Base-by-base conservation (phyloP, 92 coral and sea anemone species). In the Zoanthus gigantus region DNA sequence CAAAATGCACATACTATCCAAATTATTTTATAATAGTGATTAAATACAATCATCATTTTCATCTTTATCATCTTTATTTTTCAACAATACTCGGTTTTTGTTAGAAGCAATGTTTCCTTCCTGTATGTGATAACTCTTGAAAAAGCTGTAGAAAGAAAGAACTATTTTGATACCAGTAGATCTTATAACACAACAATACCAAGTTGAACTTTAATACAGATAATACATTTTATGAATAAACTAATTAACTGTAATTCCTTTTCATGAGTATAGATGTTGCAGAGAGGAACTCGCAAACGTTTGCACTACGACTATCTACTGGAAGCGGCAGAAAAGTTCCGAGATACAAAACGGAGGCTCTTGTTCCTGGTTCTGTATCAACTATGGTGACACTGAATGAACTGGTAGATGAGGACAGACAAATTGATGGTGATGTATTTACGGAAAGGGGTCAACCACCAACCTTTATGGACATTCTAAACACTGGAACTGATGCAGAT, bases 281-380 rank as follows among this genome's bases (percentile, higher is more conserved):
- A 80, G 74, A 80, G 52, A 74, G 63, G 58, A 80, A 65, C 56
- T 80, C 85, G 13, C 74, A 16, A 4, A 30, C 50, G 15, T 78
- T 18, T 53, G 7, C 50, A 0, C 6, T 53, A 4, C 44, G 58
- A 45, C 18, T 34, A 18, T 63, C 85, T 23, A 7, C 54, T 32
- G 53, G 9, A 9, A 80, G 14, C 30, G 17, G 23, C 60, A 45
- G 88, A 18, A 83, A 87, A 74, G 91, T 80, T 53, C 76, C 94
- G 63, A 87, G 94, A 68, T 91, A 88, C 42, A 89, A 91, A 81
- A 80, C 96, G 1, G 90, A 86, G 82, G 83, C 98, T 15, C 93
- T 95, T 7, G 71, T 95, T 8, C 93, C 98, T 17, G 96, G 98
- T 4, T 95, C 98, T 29, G 90, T 95, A 8, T 93, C 98, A 3